Conservation (phyloP, 2,888 invertebrate species). For the Torymus auratus region DNA sequence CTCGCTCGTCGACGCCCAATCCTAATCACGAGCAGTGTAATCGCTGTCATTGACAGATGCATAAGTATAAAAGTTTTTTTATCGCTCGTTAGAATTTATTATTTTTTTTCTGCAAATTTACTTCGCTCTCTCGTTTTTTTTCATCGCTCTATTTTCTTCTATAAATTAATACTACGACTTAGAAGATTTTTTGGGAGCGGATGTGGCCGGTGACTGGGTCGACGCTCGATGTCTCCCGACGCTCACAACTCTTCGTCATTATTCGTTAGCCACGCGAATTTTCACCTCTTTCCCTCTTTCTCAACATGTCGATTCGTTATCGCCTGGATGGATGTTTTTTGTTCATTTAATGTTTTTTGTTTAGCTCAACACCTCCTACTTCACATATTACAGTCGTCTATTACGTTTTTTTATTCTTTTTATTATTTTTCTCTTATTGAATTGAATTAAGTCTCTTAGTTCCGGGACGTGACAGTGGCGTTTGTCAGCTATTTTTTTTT, state of each 20-base stretch:
- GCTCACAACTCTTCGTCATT: not conserved
- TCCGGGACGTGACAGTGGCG: slow-evolving; percentile 48
- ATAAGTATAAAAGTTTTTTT: slow-evolving; percentile 66
- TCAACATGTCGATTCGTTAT: slow-evolving; percentile 23
- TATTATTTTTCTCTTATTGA: slow-evolving; percentile 14
- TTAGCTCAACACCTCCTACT: slow-evolving; percentile 35
- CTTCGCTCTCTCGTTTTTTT: slow-evolving; percentile 33
- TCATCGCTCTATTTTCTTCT: slow-evolving; percentile 31
- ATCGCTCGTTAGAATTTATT: slow-evolving; percentile 51
- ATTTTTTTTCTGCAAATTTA: slow-evolving; percentile 52
- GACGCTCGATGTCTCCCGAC: slow-evolving; percentile 21
- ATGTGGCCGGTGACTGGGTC: slow-evolving; percentile 19
- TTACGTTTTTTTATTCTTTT: slow-evolving; percentile 32
- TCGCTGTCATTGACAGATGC: slow-evolving; percentile 62
- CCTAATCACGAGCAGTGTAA: slow-evolving; percentile 49
- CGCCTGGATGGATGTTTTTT: slow-evolving; percentile 57
- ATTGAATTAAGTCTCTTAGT: slow-evolving; percentile 43
- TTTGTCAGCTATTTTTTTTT: slow-evolving; percentile 31
- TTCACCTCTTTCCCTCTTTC: not conserved
- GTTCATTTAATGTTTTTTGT: slow-evolving; percentile 31
- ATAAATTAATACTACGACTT: slow-evolving; percentile 52
- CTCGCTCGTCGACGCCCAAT: slow-evolving; percentile 28
- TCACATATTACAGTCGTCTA: slow-evolving; percentile 38
- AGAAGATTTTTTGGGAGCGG: slow-evolving; percentile 14
- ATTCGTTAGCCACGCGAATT: slow-evolving; percentile 4